phyloP scores from a whole-genome alignment of 1,140 invertebrate genomes.

The Bombus balteatus region DNA sequence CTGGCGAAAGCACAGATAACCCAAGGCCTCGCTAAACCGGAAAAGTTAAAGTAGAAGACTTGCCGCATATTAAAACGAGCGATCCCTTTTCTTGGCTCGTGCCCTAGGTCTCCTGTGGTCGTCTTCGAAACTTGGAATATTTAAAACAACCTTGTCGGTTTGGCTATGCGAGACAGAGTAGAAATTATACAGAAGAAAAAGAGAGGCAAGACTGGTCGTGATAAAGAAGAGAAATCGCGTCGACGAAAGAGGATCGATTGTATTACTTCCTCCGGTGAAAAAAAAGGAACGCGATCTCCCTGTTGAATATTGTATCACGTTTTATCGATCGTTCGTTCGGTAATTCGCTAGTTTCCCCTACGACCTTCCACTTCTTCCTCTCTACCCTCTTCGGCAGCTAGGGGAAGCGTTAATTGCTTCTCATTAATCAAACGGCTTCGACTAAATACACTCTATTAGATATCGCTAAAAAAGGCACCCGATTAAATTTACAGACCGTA shows the following conservation, averaged over 20 bases:
- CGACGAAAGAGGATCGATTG: slow-evolving; percentile 6
- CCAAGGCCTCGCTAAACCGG: slow-evolving; percentile 71
- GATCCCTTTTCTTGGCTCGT: slow-evolving; percentile 52
- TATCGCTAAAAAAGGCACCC: slow-evolving; percentile 22
- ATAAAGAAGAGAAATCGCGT: slow-evolving; percentile 18
- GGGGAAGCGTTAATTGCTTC: slow-evolving; percentile 40
- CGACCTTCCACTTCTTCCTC: too few species aligned
- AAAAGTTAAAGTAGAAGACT: slow-evolving; percentile 77
- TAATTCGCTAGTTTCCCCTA: slow-evolving; percentile 5
- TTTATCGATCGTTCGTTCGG: slow-evolving; percentile 32
- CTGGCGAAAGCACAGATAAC: slow-evolving; percentile 76
- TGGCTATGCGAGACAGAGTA: not conserved
- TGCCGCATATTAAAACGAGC: slow-evolving; percentile 71
- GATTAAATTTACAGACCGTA: slow-evolving; percentile 43
- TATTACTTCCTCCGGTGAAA: slow-evolving; percentile 12
- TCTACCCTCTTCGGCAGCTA: not conserved
- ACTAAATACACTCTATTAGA: slow-evolving; percentile 45
- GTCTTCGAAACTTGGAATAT: slow-evolving; percentile 58
- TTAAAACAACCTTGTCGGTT: slow-evolving; percentile 61
- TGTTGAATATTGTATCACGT: slow-evolving; percentile 33
- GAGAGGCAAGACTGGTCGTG: not conserved
- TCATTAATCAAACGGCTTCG: slow-evolving; percentile 46
- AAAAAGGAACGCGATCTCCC: not conserved
- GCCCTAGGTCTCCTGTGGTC: not conserved
- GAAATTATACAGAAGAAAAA: not conserved